Base-by-base conservation (phyloP, 2,888 invertebrate genomes). In the Metacarcinus magister region DNA sequence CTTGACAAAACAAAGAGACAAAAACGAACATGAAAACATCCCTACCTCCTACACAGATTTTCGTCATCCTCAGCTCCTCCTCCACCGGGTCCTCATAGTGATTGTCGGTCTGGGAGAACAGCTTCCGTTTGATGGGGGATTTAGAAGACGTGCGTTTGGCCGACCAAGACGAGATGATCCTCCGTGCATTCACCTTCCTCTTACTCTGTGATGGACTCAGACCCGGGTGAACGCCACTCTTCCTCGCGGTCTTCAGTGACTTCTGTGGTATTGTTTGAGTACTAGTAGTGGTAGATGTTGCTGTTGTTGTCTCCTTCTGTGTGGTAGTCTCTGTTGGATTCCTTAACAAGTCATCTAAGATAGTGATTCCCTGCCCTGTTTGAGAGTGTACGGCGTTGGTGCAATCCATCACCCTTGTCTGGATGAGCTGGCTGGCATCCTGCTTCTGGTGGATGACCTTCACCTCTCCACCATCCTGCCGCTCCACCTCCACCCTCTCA, bases 401-500 rank as follows among this genome's bases (percentile, higher is more conserved):
- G n/a, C 32, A 39, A 5, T 10, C 54, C 10, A 28, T 60, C 13
- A 48, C n/a, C 8, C 13, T 28, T 7, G 13, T 60, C 19, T 90
- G 89, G 19, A 23, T 89, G 0, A 19, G 44, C 3, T n/a, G 5
- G 19, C 10, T 16, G 43, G 82, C 10, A 10, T 92, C 75, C 32
- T 87, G 93, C 43, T 95, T 95, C 23, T 48, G 89, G 67, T 93
- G 60, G 60, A 93, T 90, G 8, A 95, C 90, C 39, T 44, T n/a
- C 67, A 93, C 90, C 54, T 95, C 67, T 5, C 95, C 95, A 46
- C 91, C 46, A 1, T 67, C 93, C 13, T 46, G 39, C 19, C n/a
- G n/a, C 13, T 39, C 82, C 89, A 95, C 93, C 32, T 93, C 90
- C 3, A 89, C 89, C 39, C 89, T 95, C 93, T 95, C 95, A 67